These are phyloP conservation scores for Julus scandinavius DNA, from an alignment of 2,888 invertebrate species.

Conservation along the genomic window DNA sequence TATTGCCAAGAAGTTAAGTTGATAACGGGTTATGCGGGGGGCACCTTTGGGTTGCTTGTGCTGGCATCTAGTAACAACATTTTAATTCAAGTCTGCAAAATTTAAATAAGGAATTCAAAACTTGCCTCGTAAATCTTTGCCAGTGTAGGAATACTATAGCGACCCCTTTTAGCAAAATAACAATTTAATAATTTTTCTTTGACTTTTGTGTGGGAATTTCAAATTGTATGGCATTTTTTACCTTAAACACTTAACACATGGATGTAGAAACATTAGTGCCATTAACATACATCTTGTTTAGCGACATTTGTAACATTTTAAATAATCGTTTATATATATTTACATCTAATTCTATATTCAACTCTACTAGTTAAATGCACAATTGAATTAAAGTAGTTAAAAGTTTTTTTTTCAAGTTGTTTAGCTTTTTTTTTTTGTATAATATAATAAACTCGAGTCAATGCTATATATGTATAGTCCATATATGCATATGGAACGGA, in stretches of 20 bases:
- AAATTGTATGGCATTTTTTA: neutral
- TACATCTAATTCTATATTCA: too few relatives aligned
- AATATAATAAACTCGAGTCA: neutral
- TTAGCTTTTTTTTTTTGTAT: too few relatives aligned
- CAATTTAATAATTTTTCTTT: neutral
- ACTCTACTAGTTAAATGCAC: too few relatives aligned
- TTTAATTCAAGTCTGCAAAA: neutral
- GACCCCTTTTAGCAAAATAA: neutral
- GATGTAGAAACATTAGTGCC: too few relatives aligned
- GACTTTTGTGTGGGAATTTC: conserved; percentile 30
- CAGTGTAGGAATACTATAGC: neutral
- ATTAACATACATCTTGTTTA: too few relatives aligned
- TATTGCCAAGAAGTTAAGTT: neutral
- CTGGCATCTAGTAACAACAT: conserved; percentile 3
- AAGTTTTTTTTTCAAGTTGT: too few relatives aligned
- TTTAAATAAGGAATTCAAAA: neutral
- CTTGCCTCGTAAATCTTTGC: neutral
- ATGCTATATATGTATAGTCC: neutral
- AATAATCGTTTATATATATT: too few relatives aligned
- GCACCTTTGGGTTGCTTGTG: neutral
- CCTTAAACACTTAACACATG: too few relatives aligned
- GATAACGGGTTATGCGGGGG: neutral
- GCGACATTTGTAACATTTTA: too few relatives aligned
- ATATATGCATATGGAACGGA: neutral
- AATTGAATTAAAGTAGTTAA: too few relatives aligned